phyloP scores from a whole-genome alignment of 2,888 invertebrate genomes.

The Pseudococcus jackbeardsleyi region DNA sequence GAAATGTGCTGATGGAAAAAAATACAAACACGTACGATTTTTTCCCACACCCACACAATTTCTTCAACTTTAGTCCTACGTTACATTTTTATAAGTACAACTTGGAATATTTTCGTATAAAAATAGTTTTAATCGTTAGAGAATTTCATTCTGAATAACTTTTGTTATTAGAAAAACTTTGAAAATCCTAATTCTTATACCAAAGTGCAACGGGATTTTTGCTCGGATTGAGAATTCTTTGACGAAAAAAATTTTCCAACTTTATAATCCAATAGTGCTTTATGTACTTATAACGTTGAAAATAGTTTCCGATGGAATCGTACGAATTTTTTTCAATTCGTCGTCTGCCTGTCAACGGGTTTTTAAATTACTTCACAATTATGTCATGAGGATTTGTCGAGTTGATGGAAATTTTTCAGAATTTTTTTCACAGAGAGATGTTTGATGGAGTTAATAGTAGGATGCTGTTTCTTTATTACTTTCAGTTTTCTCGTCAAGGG shows the following conservation, averaged over 20 bases:
- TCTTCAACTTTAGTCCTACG: neutral
- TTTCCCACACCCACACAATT: neutral
- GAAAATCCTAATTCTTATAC: neutral
- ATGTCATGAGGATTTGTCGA: too few relatives aligned
- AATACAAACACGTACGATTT: neutral
- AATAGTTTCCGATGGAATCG: neutral
- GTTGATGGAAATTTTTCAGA: too few relatives aligned
- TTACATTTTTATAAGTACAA: neutral
- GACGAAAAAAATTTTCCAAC: neutral
- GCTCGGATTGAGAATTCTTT: neutral
- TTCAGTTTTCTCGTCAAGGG: too few relatives aligned
- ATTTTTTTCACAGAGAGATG: too few relatives aligned
- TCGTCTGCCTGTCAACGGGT: too few relatives aligned
- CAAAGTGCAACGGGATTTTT: neutral
- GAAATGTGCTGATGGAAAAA: neutral
- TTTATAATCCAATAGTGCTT: neutral
- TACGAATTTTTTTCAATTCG: too few relatives aligned
- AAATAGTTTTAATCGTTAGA: neutral
- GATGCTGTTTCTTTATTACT: too few relatives aligned
- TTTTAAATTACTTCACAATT: too few relatives aligned
- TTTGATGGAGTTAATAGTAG: too few relatives aligned
- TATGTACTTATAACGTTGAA: neutral
- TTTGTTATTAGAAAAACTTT: slow-evolving; percentile 6
- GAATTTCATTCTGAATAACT: slow-evolving; percentile 3
- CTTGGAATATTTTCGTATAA: neutral